Conservation (phyloP, 2,113 vertebrate genomes). For the Psephotus haematonotus region DNA sequence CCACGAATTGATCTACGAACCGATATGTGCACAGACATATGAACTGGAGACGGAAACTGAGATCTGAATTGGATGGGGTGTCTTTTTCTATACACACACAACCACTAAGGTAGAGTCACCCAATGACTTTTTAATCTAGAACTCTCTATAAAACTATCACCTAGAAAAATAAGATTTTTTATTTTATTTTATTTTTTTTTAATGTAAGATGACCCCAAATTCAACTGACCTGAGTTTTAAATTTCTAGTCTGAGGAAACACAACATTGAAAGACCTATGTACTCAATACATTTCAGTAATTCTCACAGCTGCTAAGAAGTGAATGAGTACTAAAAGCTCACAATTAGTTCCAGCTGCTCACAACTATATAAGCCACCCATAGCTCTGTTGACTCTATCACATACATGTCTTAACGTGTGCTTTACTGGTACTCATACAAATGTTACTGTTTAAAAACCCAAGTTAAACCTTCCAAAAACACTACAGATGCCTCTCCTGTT, state of each 20-base stretch:
- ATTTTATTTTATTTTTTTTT: background rate
- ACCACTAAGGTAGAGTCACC: background rate
- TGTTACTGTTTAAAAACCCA: background rate
- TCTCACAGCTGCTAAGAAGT: background rate
- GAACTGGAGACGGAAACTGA: no score
- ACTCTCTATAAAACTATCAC: background rate
- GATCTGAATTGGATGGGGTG: no score
- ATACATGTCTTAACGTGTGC: background rate
- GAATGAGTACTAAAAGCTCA: background rate
- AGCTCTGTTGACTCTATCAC: background rate
- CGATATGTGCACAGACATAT: no score
- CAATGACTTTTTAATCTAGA: background rate
- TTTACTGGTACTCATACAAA: background rate
- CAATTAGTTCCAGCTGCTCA: background rate
- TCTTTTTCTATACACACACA: background rate
- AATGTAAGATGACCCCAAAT: background rate
- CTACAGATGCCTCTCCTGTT: background rate
- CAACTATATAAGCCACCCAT: accelerated
- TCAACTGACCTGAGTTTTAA: background rate
- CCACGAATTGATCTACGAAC: no score
- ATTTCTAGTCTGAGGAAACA: background rate
- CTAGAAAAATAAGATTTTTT: background rate
- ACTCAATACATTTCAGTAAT: background rate
- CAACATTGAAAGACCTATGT: accelerated
- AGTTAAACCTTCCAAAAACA: background rate